Evolutionary conservation across 2,888 invertebrate species (phyloP).

Genomic region (Kryphioiulus occultus): DNA sequence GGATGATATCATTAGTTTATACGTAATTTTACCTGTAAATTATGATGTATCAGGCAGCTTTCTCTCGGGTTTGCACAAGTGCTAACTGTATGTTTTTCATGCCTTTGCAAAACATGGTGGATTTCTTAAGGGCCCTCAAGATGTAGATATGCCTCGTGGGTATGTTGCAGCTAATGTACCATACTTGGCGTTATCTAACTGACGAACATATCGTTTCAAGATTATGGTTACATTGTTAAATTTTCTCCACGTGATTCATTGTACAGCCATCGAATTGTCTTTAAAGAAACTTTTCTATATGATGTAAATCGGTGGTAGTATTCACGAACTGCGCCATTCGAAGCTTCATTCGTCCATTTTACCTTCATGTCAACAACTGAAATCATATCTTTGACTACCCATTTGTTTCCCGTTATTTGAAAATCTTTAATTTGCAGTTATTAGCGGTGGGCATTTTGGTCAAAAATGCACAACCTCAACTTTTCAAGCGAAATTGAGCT

Average conservation of each 20-base stretch:
- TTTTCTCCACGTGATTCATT: constrained; percentile 16
- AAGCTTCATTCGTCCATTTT: background rate
- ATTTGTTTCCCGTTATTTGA: background rate
- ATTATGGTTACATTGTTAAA: constrained; percentile 23
- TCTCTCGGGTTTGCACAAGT: background rate
- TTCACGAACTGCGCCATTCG: background rate
- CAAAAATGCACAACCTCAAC: too few relatives aligned
- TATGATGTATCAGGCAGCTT: too few relatives aligned
- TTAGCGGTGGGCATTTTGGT: background rate
- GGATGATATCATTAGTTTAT: background rate
- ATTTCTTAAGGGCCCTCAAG: background rate
- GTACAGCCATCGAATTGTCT: constrained; percentile 23
- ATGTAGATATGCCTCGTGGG: background rate
- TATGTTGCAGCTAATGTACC: background rate
- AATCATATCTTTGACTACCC: background rate
- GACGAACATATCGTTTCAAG: background rate
- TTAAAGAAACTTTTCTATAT: constrained; percentile 12
- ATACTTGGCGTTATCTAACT: background rate
- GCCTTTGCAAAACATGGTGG: background rate
- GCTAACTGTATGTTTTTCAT: constrained; percentile 12
- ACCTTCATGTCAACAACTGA: background rate
- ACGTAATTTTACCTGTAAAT: too few relatives aligned
- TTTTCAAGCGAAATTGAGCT: too few relatives aligned
- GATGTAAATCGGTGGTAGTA: constrained; percentile 15
- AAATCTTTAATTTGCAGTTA: background rate